Base-by-base conservation (phyloP, 2,797 vertebrate species). In the Myotis vivesi region DNA sequence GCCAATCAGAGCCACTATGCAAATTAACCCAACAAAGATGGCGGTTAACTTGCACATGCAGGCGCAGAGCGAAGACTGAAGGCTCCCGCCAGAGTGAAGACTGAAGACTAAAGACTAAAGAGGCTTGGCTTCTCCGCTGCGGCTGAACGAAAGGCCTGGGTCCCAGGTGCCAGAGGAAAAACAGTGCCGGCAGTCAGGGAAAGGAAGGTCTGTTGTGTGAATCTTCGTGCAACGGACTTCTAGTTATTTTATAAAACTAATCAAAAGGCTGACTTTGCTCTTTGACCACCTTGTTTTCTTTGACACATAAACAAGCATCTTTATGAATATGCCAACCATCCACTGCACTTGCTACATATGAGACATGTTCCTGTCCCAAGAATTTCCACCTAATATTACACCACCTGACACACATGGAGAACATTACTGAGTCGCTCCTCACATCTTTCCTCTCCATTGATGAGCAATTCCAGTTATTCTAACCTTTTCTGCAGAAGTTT, bases 181-280 rank as follows among this genome's bases (percentile, higher is more conserved):
- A 10, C 44, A 44, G 44, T 44, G 44, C 44, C 44, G 44, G 44
- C 44, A 44, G 44, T 44, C 44, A 44, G 44, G 44, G 44, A 11
- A 44, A 44, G 44, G 44, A 44, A 44, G 44, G 10, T 11, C 10
- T 44, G 44, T 44, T 44, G 44, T 2, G 10, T 11, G 44, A 44
- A 44, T 44, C 44, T 44, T 44, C 2, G 10, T 44, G 44, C 44
- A 44, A 44, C 2, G 44, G 44, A 10, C 44, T 44, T 44, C 11
- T 13, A 46, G 13, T 80, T 38, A 87, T 33, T 81, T 89, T 81
- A 87, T 57, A 69, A 64, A 92, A 68, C 66, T 90, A 92, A 62
- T 84, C 38, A 62, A 75, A 84, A 94, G 41, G n/a, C 41, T 79
- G 3, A 25, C 4, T 33, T 73, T 44, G 16, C 0, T 51, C 66